Percentiles rank a stretch among this genome's conserved stretches.
These are phyloP conservation scores for Pogonocherus hispidulus DNA, from an alignment of 2,888 invertebrate genomes.

Conservation along the genomic window DNA sequence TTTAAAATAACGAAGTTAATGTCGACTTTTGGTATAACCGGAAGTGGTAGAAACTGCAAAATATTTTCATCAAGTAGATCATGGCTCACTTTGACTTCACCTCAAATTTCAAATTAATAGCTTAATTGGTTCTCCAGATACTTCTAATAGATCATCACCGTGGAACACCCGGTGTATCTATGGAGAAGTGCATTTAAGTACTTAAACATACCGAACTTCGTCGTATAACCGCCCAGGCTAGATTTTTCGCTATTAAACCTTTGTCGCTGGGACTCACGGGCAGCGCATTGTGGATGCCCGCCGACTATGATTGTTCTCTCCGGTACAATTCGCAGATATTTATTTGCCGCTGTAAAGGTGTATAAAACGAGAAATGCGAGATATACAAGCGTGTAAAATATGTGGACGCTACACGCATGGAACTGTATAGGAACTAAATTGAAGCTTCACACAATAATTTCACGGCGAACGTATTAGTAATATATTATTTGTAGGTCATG, in stretches of 20 bases:
- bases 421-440: constrained; percentile 49
- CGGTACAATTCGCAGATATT: constrained; percentile 47
- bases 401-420: constrained; percentile 48
- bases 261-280: constrained; percentile 36
- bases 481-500: constrained; percentile 49
- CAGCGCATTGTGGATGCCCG: constrained; percentile 29
- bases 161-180: no score
- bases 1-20: no score
- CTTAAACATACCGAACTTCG: no score
- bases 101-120: no score
- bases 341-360: constrained; percentile 45
- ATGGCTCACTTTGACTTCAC: no score
- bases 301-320: constrained; percentile 43
- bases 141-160: no score
- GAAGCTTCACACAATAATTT: constrained; percentile 50
- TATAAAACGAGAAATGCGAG: constrained; percentile 47
- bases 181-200: no score
- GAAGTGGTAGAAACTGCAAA: no score
- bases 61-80: no score
- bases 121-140: no score
- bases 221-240: neutral
- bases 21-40: no score
- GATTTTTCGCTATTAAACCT: neutral
- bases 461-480: constrained; percentile 47
- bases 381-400: constrained; percentile 49